phyloP scores from a whole-genome alignment of 2,797 vertebrate genomes.

The Halcyon badia region DNA sequence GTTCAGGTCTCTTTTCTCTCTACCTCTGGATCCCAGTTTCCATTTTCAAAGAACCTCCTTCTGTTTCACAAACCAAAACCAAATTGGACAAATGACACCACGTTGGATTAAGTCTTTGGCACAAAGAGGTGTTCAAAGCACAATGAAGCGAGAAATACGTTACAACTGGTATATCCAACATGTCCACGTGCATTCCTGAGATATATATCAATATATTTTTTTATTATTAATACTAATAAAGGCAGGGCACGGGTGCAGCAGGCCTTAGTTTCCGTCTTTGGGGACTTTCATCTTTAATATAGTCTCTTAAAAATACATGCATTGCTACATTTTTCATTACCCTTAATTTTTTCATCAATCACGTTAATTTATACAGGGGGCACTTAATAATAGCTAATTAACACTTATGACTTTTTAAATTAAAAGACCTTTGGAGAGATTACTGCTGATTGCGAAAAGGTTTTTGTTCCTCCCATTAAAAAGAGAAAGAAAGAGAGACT shows the following conservation, averaged over 20 bases:
- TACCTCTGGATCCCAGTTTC: background rate
- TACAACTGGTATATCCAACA: slow-evolving; percentile 13
- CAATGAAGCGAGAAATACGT: slow-evolving; percentile 12
- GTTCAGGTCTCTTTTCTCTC: background rate
- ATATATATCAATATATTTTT: slow-evolving; percentile 15
- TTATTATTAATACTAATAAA: slow-evolving; percentile 72
- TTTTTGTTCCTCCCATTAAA: slow-evolving; percentile 76
- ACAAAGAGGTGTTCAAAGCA: slow-evolving; percentile 28
- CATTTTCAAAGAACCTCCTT: background rate
- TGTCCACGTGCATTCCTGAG: slow-evolving; percentile 9
- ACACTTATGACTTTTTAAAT: slow-evolving; percentile 87
- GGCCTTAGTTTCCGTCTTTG: slow-evolving; percentile 76
- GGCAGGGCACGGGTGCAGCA: slow-evolving; percentile 68
- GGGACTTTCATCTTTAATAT: slow-evolving; percentile 82
- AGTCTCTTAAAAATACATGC: slow-evolving; percentile 84
- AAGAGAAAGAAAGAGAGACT: slow-evolving; percentile 51
- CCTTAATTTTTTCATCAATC: slow-evolving; percentile 86
- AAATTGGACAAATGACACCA: background rate
- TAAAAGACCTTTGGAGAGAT: slow-evolving; percentile 86
- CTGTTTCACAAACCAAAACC: background rate
- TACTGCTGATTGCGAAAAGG: slow-evolving; percentile 77
- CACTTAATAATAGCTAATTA: slow-evolving; percentile 87
- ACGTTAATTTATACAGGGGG: slow-evolving; percentile 85
- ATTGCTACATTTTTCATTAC: slow-evolving; percentile 85
- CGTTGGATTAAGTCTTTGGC: background rate